Evolutionary conservation across 2,797 vertebrate genomes (phyloP), one percentile per base, ranked within the genome.

Genomic region (Heteromormyrus szaboi): DNA sequence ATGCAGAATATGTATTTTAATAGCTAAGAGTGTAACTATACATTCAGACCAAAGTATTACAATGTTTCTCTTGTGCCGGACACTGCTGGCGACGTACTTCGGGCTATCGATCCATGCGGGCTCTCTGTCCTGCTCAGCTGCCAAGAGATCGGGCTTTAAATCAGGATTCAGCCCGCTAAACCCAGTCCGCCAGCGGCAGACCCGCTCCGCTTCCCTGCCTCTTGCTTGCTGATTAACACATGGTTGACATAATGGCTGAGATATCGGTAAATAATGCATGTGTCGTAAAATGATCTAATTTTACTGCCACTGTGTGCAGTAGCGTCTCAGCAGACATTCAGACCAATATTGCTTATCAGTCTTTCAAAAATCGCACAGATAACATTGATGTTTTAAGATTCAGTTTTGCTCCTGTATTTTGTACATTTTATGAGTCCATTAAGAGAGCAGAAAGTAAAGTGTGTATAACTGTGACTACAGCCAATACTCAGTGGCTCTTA

Each of bases 281-380:
- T 90, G 89, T 91, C 92, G 93, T 92, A 92, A 93, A 94, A 94
- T 88, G 91, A 95, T 95, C 93, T 95, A 94, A 95, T 95, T 95
- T 93, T 93, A 93, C 93, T 88, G 91, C 90, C 88, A 91, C 89
- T 90, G 89, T 87, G 90, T 89, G 65, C 90, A 51, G 76, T 84
- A 76, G 59, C 88, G 68, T 88, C 76, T 86, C 72, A 90, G 48
- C 88, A 59, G 56, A 59, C 62, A 89, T 88, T 90, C 88, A 76
- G 83, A 90, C 72, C 88, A 50, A 11, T 48, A 88, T 11, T 50
- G 68, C 17, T 33, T 68, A 11, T 76, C 11, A 22, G 19, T 46
- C 48, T 76, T 81, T 83, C 65, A 41, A 37, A 90, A 62, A 84
- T 44, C 83, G 79, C 56, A 48, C 19, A 83, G n/a, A 37, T 37